Conservation (phyloP, 2,113 vertebrate genomes). For the Gopherus flavomarginatus region DNA sequence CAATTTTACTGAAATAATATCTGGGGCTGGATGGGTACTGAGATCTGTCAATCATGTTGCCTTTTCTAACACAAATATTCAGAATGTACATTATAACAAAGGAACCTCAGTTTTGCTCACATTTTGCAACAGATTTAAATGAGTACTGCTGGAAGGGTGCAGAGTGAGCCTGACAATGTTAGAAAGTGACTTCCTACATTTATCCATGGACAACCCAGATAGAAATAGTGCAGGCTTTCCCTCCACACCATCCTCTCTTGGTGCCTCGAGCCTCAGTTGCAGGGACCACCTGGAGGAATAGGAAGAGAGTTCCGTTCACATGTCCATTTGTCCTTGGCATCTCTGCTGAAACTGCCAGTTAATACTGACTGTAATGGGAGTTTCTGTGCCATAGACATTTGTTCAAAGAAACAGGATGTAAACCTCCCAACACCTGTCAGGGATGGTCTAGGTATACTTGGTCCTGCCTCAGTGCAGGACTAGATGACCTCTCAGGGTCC, state of each 20-base stretch:
- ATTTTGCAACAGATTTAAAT: neutral
- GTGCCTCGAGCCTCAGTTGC: accelerated
- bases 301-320: accelerated
- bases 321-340: neutral
- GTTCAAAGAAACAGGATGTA: no score
- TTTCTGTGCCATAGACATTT: neutral
- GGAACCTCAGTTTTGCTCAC: neutral
- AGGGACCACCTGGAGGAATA: neutral
- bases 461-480: no score
- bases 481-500: no score
- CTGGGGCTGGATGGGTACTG: neutral
- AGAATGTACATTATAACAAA: neutral
- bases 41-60: neutral
- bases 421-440: no score
- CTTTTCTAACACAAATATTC: neutral
- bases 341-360: neutral
- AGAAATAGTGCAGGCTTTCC: neutral
- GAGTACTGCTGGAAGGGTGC: neutral
- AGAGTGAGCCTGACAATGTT: neutral
- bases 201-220: neutral
- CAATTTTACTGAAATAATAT: neutral
- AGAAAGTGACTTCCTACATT: neutral
- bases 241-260: neutral
- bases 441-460: no score
- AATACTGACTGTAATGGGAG: accelerated